phyloP scores from a whole-genome alignment of 2,797 vertebrate genomes.

The Holocentrus rufus region DNA sequence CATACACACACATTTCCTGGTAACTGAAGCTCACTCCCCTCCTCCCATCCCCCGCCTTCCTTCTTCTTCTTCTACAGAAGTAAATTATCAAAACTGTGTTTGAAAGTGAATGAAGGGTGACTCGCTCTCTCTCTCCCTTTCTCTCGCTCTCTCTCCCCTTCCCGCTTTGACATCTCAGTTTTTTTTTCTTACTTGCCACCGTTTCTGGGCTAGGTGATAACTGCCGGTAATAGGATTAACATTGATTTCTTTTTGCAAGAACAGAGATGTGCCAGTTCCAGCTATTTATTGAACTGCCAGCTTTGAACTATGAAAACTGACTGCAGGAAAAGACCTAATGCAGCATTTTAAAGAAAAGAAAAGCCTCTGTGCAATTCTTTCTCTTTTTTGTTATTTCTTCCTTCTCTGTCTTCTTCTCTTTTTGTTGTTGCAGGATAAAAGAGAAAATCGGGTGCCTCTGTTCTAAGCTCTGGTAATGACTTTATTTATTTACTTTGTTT shows the following conservation, averaged over 20 bases:
- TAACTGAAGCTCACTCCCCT: conserved; percentile 75
- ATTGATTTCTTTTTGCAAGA: conserved; percentile 99
- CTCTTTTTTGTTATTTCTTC: conserved; percentile 86
- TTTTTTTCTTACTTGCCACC: conserved; percentile 90
- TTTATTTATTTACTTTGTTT: conserved; percentile 86
- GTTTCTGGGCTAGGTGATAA: conserved; percentile 99
- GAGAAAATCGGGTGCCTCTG: conserved; percentile 88
- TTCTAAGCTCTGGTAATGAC: conserved; percentile 94
- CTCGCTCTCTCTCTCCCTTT: conserved; percentile 85
- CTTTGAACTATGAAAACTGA: conserved; percentile 99
- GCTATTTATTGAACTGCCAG: conserved; percentile 99
- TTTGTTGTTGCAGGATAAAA: conserved; percentile 92
- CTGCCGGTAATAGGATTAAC: conserved; percentile 99
- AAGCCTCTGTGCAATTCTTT: conserved; percentile 90
- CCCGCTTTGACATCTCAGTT: conserved; percentile 98
- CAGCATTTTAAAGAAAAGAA: conserved; percentile 95
- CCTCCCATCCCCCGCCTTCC: conserved; percentile 57
- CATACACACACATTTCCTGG: conserved; percentile 64
- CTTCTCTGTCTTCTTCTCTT: conserved; percentile 81
- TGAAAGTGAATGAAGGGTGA: conserved; percentile 99
- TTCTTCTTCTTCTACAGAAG: conserved; percentile 88
- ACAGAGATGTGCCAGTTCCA: conserved; percentile 99
- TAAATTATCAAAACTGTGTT: conserved; percentile 98
- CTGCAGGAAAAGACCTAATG: conserved; percentile 91
- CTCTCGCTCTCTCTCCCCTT: conserved; percentile 84